These are phyloP conservation scores for Argynnis bischoffii DNA, from an alignment of 2,888 invertebrate species.

Conservation along the genomic window DNA sequence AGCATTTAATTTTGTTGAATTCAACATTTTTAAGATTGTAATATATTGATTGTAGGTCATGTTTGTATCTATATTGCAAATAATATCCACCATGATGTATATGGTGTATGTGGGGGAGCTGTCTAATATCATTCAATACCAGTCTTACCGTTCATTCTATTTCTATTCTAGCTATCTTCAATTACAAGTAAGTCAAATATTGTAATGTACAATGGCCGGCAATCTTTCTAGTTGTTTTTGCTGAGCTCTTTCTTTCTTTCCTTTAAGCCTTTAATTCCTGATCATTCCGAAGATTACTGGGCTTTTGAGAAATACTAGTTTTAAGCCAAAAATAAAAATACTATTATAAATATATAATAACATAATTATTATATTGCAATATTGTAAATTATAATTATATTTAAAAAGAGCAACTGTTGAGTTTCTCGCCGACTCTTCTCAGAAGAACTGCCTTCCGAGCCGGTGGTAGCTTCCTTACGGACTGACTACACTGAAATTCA, in stretches of 20 bases:
- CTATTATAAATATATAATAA: no score
- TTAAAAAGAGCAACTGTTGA: no score
- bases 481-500: no score
- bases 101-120: constrained; percentile 72
- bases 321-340: no score
- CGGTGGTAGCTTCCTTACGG: no score
- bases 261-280: no score
- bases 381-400: no score
- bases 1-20: background rate
- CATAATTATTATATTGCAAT: no score
- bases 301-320: no score
- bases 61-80: constrained; percentile 59
- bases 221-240: background rate
- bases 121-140: constrained; percentile 69
- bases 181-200: constrained; percentile 53
- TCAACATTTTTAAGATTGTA: background rate
- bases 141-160: constrained; percentile 62
- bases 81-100: constrained; percentile 63
- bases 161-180: constrained; percentile 66
- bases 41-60: constrained; percentile 52
- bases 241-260: background rate
- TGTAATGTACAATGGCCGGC: background rate
- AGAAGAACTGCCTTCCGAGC: no score
- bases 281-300: no score
- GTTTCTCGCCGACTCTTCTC: no score